A percentile compares a stretch with the other conserved stretches of the same genome.
Evolutionary conservation across 1,140 invertebrate genomes (phyloP).

Genomic region (Euglossa dilemma): DNA sequence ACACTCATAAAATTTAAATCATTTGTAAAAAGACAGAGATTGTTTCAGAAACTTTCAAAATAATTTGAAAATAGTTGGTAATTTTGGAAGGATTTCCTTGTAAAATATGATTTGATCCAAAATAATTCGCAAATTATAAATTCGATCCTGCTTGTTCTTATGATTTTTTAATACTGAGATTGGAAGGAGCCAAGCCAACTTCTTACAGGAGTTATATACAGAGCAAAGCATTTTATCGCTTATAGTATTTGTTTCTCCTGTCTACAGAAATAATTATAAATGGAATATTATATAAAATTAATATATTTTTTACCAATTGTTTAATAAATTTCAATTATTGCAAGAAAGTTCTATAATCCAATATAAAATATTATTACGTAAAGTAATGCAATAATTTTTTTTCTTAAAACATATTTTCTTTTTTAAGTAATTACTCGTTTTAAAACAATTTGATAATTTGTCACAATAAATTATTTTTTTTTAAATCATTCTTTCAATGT

Average conservation of each 20-base stretch:
- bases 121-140: conserved; percentile 45
- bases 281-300: conserved; percentile 22
- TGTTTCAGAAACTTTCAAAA: conserved; percentile 57
- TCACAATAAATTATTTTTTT: neutral
- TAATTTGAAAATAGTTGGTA: conserved; percentile 57
- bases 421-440: neutral
- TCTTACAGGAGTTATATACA: conserved; percentile 33
- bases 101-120: conserved; percentile 48
- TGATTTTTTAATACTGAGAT: conserved; percentile 78
- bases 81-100: conserved; percentile 39
- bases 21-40: conserved; percentile 65
- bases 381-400: neutral
- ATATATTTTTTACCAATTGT: conserved; percentile 1
- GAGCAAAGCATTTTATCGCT: conserved; percentile 22
- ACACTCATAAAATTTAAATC: conserved; percentile 67
- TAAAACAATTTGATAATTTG: neutral
- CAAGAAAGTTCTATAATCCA: neutral
- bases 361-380: neutral
- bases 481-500: neutral
- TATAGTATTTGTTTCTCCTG: conserved; percentile 11
- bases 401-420: neutral
- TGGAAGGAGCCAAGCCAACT: conserved; percentile 79
- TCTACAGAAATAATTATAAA: conserved; percentile 13
- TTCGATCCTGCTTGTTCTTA: conserved; percentile 53
- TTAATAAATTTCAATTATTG: neutral